Conservation (phyloP, 2,888 invertebrate species). For the Cinara cedri region DNA sequence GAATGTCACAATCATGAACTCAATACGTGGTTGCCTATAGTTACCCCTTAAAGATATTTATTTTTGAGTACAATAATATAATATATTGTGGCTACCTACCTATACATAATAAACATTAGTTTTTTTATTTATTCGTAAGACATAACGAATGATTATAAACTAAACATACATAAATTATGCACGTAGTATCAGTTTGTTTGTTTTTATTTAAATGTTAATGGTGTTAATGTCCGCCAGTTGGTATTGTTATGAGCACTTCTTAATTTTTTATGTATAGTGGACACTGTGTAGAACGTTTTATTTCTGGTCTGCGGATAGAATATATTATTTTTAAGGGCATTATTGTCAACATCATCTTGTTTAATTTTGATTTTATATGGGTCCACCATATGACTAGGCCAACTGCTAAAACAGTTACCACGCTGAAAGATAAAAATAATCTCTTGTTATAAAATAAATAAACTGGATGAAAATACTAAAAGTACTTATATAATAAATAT, state of each 20-base stretch:
- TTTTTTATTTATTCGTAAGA: no score
- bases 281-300: constrained; percentile 58
- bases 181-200: no score
- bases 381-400: constrained; percentile 18
- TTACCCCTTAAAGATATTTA: no score
- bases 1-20: no score
- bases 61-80: no score
- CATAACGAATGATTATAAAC: no score
- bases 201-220: not conserved
- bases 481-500: no score
- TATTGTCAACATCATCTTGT: not conserved
- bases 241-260: constrained; percentile 57
- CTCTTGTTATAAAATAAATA: not conserved
- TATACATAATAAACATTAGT: no score
- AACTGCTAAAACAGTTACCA: constrained; percentile 10
- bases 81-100: no score
- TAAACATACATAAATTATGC: no score
- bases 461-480: no score
- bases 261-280: constrained; percentile 57
- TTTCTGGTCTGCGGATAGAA: constrained; percentile 58
- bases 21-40: no score
- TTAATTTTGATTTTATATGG: not conserved
- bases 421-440: not conserved
- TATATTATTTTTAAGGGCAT: not conserved
- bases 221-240: constrained; percentile 58